Evolutionary conservation across 1,140 invertebrate genomes (phyloP).

Genomic region (Drosophila pseudoobscura): DNA sequence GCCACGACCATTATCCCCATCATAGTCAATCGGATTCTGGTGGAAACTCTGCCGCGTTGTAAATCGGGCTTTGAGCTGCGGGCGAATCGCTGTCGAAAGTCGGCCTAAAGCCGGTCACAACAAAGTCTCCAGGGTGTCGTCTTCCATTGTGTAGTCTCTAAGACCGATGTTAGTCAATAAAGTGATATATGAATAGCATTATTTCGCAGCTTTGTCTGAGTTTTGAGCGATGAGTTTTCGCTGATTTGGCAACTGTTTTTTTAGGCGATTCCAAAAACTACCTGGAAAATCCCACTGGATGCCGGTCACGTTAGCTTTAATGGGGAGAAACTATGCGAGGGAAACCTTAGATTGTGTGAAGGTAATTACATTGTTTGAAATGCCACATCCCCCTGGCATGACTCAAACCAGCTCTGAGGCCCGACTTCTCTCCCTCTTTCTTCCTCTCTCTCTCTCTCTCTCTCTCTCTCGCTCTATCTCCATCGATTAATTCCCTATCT

Average conservation of each 20-base stretch:
- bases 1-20: conserved; percentile 15
- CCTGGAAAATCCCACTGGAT: too few relatives aligned
- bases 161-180: conserved; percentile 31
- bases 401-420: too few relatives aligned
- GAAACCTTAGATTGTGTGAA: too few relatives aligned
- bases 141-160: conserved; percentile 1
- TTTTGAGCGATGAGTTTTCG: conserved; percentile 2
- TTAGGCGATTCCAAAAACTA: too few relatives aligned
- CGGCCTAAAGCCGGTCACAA: conserved; percentile 28
- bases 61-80: conserved; percentile 35
- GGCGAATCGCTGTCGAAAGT: conserved; percentile 52
- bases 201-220: conserved; percentile 3
- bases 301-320: too few relatives aligned
- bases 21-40: conserved; percentile 57
- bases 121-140: too few relatives aligned
- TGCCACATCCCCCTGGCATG: too few relatives aligned
- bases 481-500: conserved; percentile 21
- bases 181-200: conserved; percentile 23
- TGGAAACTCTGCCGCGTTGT: conserved; percentile 47
- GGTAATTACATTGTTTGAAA: too few relatives aligned
- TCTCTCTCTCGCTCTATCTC: background rate
- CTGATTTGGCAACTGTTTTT: conserved; percentile 7
- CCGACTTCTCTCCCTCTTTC: too few relatives aligned
- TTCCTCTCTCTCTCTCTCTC: background rate
- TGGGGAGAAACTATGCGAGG: too few relatives aligned